These are phyloP conservation scores for Hirundichthys speculiger DNA, from an alignment of 2,113 vertebrate species.

Conservation along the genomic window DNA sequence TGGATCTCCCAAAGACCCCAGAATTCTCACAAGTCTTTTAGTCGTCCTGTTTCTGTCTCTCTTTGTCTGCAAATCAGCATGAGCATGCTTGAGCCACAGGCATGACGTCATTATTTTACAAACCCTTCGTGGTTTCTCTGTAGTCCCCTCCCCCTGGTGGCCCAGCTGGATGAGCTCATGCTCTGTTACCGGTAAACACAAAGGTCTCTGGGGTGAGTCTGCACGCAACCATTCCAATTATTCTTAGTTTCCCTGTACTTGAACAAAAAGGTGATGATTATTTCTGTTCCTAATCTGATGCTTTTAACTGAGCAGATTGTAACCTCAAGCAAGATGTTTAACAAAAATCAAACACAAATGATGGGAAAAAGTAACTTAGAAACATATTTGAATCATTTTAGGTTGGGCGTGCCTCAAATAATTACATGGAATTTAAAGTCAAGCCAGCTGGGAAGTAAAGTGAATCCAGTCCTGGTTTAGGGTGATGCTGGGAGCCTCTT, in stretches of 20 bases:
- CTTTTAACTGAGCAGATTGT: neutral
- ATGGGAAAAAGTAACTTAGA: neutral
- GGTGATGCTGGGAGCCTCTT: neutral
- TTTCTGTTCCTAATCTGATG: neutral
- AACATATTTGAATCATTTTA: neutral
- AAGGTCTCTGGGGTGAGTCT: constrained; percentile 10
- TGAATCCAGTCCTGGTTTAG: constrained; percentile 12
- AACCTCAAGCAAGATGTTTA: constrained; percentile 6
- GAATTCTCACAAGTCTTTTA: constrained; percentile 18
- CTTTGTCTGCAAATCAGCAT: constrained; percentile 13
- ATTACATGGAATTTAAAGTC: neutral
- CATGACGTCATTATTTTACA: constrained; percentile 54
- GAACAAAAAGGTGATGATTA: constrained; percentile 5
- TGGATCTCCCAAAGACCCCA: constrained; percentile 17
- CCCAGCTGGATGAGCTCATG: constrained; percentile 71
- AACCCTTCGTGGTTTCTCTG: constrained; percentile 1
- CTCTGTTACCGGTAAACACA: constrained; percentile 38
- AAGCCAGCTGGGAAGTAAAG: constrained; percentile 18
- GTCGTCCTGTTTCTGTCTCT: constrained; percentile 1
- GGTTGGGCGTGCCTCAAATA: constrained; percentile 10
- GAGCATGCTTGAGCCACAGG: constrained; percentile 7
- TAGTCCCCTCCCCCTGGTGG: constrained; percentile 8
- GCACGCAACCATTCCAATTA: constrained; percentile 26
- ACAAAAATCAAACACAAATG: neutral
- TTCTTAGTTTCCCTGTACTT: neutral